phyloP scores from a whole-genome alignment of 1,140 invertebrate genomes.

The Pseudomyrmex pallidus region DNA sequence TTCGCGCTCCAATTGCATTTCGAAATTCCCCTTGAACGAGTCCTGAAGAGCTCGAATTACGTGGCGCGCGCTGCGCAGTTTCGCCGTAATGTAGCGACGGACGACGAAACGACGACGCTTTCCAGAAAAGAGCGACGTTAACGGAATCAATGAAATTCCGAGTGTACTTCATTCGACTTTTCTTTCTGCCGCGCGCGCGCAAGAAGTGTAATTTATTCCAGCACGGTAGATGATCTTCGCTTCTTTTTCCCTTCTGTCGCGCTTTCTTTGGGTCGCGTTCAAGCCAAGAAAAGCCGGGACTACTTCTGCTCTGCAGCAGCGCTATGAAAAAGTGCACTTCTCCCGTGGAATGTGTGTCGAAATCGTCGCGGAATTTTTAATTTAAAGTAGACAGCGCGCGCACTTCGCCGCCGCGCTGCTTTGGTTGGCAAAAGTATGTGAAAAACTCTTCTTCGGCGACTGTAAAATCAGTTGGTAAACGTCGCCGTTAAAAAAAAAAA shows the following conservation, averaged over 20 bases:
- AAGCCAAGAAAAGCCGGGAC: background rate
- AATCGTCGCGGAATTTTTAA: constrained; percentile 44
- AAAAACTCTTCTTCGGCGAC: constrained; percentile 1
- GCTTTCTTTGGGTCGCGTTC: background rate
- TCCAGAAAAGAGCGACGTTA: background rate
- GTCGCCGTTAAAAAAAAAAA: constrained; percentile 1
- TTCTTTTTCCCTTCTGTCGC: background rate
- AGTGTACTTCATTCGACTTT: constrained; percentile 6
- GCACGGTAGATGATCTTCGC: background rate
- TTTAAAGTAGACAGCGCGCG: constrained; percentile 10
- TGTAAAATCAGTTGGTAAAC: constrained; percentile 5
- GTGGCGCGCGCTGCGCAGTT: background rate
- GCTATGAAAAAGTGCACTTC: background rate
- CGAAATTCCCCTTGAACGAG: constrained; percentile 34
- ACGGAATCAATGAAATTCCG: background rate
- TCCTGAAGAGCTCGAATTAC: background rate
- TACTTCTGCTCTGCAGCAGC: no score
- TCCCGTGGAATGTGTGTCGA: background rate
- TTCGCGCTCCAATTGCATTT: constrained; percentile 37
- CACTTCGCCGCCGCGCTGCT: no score
- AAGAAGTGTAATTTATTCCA: background rate
- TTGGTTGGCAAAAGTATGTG: background rate
- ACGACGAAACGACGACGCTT: background rate
- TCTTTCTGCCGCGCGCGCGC: no score
- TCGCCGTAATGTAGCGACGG: background rate